Evolutionary conservation across 1,140 invertebrate genomes (phyloP).

Genomic region (Chionoecetes opilio): DNA sequence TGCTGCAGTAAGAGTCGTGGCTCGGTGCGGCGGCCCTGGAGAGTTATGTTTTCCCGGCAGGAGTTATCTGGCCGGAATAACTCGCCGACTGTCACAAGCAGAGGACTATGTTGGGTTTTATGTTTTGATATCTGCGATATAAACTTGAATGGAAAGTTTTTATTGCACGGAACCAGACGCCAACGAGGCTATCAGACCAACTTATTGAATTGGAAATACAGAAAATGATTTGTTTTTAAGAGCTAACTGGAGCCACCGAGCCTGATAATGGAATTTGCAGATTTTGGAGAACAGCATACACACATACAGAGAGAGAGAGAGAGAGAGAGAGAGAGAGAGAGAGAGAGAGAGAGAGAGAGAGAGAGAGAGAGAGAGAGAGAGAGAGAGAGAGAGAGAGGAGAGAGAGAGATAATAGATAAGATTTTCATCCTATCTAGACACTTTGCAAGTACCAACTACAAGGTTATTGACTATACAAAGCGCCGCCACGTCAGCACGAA

Average conservation of each 20-base stretch:
- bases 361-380: background rate
- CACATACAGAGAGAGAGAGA: background rate
- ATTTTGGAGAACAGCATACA: constrained; percentile 55
- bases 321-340: constrained; percentile 17
- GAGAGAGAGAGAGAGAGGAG: constrained; percentile 48
- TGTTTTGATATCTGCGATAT: constrained; percentile 79
- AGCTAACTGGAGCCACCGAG: constrained; percentile 60
- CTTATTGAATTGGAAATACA: constrained; percentile 78
- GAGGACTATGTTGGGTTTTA: constrained; percentile 76
- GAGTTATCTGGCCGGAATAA: constrained; percentile 74
- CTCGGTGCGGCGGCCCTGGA: background rate
- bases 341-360: background rate
- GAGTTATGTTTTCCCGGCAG: constrained; percentile 63
- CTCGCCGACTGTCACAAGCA: constrained; percentile 76
- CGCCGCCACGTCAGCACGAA: too few relatives aligned
- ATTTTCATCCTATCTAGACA: too few relatives aligned
- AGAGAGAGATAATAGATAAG: too few relatives aligned
- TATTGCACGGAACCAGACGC: constrained; percentile 77
- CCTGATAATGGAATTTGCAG: constrained; percentile 76
- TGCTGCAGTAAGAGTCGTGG: background rate
- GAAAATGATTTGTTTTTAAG: constrained; percentile 78
- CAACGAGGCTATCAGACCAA: constrained; percentile 70
- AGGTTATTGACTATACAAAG: too few relatives aligned
- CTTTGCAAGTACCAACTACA: too few relatives aligned
- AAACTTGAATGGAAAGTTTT: constrained; percentile 80